These are phyloP conservation scores for Camelus dromedarius DNA, from an alignment of 2,113 vertebrate genomes.

Conservation along the genomic window DNA sequence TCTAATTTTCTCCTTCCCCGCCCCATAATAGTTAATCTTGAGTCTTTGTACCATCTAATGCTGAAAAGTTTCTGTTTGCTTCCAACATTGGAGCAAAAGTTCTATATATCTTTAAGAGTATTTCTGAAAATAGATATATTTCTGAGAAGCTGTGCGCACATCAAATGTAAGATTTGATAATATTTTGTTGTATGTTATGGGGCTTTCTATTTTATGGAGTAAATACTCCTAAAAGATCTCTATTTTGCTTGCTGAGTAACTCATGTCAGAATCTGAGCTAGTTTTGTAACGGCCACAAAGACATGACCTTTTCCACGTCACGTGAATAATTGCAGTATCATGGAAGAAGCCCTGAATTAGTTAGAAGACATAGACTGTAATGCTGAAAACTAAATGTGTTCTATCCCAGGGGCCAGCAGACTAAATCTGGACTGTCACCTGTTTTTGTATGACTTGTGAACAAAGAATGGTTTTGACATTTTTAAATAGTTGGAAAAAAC, in stretches of 20 bases:
- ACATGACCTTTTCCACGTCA: neutral
- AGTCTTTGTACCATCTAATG: neutral
- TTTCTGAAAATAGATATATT: neutral
- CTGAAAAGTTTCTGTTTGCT: neutral
- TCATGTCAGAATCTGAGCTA: neutral
- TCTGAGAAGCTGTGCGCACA: neutral
- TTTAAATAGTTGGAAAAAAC: neutral
- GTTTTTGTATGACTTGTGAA: neutral
- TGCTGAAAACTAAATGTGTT: neutral
- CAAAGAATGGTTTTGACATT: neutral
- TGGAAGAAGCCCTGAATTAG: neutral
- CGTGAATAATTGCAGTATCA: neutral
- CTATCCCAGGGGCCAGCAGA: neutral
- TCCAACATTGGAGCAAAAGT: neutral
- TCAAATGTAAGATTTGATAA: neutral
- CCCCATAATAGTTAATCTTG: constrained; percentile 29
- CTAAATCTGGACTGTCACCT: neutral
- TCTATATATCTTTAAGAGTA: neutral
- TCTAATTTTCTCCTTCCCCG: neutral
- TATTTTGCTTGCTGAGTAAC: neutral
- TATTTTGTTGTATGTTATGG: neutral
- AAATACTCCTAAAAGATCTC: neutral
- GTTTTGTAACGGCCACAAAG: neutral
- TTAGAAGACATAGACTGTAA: neutral
- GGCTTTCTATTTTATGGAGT: neutral